Evolutionary conservation across 2,113 vertebrate genomes (phyloP).

Genomic region (Geococcyx californianus): DNA sequence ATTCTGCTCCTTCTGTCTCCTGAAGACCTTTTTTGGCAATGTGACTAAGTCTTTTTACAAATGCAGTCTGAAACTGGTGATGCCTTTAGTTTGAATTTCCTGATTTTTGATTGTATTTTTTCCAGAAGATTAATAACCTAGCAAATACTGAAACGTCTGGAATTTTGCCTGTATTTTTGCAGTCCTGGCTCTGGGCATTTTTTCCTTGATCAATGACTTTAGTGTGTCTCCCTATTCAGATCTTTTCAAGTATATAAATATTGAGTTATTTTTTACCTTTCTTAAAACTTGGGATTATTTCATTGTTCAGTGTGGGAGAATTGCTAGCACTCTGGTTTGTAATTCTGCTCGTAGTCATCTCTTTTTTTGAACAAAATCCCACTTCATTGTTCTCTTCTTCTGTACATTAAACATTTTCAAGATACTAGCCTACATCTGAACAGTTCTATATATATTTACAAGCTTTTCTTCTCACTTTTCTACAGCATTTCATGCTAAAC

Average conservation of each 20-base stretch:
- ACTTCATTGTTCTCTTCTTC: not conserved
- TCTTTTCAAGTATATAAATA: not conserved
- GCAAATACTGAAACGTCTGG: not conserved
- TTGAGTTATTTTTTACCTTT: not conserved
- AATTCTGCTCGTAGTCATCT: not conserved
- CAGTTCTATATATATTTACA: not conserved
- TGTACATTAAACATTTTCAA: not conserved
- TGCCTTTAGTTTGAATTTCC: not conserved
- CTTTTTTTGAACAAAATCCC: not conserved
- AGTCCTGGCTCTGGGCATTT: not conserved
- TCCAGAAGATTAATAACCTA: not conserved
- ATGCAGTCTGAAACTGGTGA: not conserved
- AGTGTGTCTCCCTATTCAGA: not conserved
- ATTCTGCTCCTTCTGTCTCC: not conserved
- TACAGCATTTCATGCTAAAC: not conserved
- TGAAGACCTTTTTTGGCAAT: not conserved
- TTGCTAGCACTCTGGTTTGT: not conserved
- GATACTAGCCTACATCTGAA: not conserved
- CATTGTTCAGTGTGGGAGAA: not conserved
- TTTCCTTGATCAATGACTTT: not conserved
- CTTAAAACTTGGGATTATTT: not conserved
- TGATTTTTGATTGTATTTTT: not conserved
- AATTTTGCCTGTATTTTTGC: not conserved
- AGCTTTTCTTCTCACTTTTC: not conserved
- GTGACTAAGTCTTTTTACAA: not conserved